Evolutionary conservation across 2,888 invertebrate genomes (phyloP), one percentile per base, ranked within the genome.

Genomic region (Polydrusus cervinus): DNA sequence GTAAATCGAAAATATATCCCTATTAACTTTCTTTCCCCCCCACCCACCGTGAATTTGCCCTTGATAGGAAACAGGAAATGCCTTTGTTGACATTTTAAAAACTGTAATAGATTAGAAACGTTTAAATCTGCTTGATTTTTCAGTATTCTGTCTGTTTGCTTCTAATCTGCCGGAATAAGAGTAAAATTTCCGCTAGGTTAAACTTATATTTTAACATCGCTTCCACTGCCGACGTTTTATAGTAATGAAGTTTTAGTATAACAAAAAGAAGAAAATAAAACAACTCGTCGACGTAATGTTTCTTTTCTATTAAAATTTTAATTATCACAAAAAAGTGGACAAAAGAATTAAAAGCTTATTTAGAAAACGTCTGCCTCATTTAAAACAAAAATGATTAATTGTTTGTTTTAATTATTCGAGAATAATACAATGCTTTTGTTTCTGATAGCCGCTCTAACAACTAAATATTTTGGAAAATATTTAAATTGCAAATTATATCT

Each of bases 401-500:
- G 25, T 51, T 20, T 20, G 51, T 18, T 20, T 20, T 51, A 20
- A 25, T 51, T 51, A 51, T 7, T 25, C 8, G 5, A 51, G 25
- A 25, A 51, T 11, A 25, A 25, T 6, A 13, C 18, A 51, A 51
- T 51, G 51, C 51, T 20, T 51, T 51, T 51, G 25, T 51, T 51
- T 25, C 51, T 18, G 18, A 16, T 18, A 49, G 18, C 1, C 49
- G 9, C 18, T 51, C 25, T 13, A 11, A 51, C 18, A 51, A 51
- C 20, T 51, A 51, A 51, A 51, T 51, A 51, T 51, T 51, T 47
- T 47, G 47, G 14, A 47, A 14, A 47, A 47, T 47, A 47, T 47
- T 47, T n/a, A 47, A 47, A 47, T 47, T 16, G 13, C 6, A 43
- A 43, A 43, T 16, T 47, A 47, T 16, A 13, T 43, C 5, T 13